These are phyloP conservation scores for Pluvialis apricaria DNA, from an alignment of 2,113 vertebrate species.

Conservation along the genomic window DNA sequence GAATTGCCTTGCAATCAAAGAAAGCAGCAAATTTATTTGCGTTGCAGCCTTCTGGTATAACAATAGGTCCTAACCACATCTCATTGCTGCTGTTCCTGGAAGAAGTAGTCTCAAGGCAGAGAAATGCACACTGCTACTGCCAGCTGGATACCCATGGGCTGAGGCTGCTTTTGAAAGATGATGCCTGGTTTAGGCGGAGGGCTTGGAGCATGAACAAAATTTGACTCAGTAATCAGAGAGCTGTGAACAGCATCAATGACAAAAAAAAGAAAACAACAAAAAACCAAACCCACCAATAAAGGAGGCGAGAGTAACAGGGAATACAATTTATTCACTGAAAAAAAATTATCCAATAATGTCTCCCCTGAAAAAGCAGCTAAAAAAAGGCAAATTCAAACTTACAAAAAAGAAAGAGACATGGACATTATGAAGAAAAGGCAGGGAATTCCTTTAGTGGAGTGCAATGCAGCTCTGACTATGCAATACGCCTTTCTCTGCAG, in stretches of 20 bases:
- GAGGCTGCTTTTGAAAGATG: background rate
- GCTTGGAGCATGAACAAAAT: background rate
- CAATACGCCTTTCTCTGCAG: background rate
- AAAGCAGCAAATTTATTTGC: background rate
- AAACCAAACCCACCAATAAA: background rate
- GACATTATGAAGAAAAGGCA: background rate
- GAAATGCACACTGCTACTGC: background rate
- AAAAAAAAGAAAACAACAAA: background rate
- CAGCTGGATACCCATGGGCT: background rate
- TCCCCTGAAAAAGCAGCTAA: background rate
- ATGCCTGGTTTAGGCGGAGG: background rate
- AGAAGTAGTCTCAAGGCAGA: background rate
- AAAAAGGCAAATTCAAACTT: background rate
- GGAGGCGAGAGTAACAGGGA: background rate
- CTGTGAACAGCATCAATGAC: background rate
- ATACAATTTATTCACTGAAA: background rate
- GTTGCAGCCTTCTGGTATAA: background rate
- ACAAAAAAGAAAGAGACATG: background rate
- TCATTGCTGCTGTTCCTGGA: conserved; percentile 10
- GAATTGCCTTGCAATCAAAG: background rate
- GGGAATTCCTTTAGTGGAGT: background rate
- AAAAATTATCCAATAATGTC: background rate
- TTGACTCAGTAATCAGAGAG: background rate
- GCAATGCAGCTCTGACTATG: background rate
- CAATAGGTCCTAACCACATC: background rate